A percentile compares a stretch with the other conserved stretches of the same genome.
phyloP scores from a whole-genome alignment of 2,888 invertebrate species.

The Diachrysia chrysitis region DNA sequence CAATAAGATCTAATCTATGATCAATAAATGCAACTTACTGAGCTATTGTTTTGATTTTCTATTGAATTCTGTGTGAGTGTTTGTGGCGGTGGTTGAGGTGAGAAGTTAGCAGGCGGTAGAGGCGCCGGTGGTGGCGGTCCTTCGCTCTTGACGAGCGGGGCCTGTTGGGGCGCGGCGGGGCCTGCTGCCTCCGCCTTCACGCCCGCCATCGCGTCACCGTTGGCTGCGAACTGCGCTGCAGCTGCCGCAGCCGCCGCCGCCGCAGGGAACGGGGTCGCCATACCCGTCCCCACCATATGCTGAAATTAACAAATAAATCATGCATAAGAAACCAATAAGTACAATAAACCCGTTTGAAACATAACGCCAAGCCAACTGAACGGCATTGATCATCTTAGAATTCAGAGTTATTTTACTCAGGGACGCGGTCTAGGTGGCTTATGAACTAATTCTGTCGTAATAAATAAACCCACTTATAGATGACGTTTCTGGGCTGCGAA shows the following conservation, averaged over 20 bases:
- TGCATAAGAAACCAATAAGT: slow-evolving; percentile 10
- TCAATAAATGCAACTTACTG: slow-evolving; percentile 71
- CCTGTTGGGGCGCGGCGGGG: slow-evolving; percentile 79
- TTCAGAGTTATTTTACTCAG: slow-evolving; percentile 70
- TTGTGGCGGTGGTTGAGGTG: slow-evolving; percentile 83
- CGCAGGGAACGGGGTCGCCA: slow-evolving; percentile 93
- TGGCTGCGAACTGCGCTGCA: slow-evolving; percentile 89
- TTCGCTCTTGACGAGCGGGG: slow-evolving; percentile 87
- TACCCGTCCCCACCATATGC: slow-evolving; percentile 98
- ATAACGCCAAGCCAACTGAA: slow-evolving; percentile 62
- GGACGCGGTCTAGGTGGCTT: slow-evolving; percentile 73
- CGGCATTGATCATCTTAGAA: slow-evolving; percentile 66
- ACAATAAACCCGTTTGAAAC: background rate
- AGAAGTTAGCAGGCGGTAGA: slow-evolving; percentile 83
- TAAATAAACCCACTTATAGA: slow-evolving; percentile 82
- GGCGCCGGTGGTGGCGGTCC: slow-evolving; percentile 85
- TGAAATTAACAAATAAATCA: slow-evolving; percentile 86
- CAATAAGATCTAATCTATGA: background rate
- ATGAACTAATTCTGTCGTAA: slow-evolving; percentile 82
- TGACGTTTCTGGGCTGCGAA: slow-evolving; percentile 85
- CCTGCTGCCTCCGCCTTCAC: slow-evolving; percentile 85
- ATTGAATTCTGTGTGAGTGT: slow-evolving; percentile 87
- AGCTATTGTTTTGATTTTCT: slow-evolving; percentile 88
- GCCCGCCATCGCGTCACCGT: slow-evolving; percentile 87
- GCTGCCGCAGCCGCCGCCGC: slow-evolving; percentile 91